A percentile compares a stretch with the other conserved stretches of the same genome.
phyloP scores from a whole-genome alignment of 2,797 vertebrate species.

The Atherinosoma microstoma region DNA sequence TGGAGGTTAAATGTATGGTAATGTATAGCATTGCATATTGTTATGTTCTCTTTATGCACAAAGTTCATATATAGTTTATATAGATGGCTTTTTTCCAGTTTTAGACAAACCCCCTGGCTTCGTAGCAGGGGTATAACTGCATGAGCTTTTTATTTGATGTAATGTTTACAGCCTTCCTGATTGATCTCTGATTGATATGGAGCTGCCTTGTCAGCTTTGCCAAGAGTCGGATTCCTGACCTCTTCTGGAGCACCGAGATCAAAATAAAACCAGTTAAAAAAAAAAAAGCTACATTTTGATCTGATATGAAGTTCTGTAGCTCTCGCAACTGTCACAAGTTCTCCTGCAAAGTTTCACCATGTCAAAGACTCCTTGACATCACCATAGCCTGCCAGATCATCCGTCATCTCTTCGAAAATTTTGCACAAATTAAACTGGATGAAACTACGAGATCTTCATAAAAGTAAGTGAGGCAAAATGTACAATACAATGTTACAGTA shows the following conservation, averaged over 20 bases:
- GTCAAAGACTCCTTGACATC: slow-evolving; percentile 36
- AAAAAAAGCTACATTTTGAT: slow-evolving; percentile 46
- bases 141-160: slow-evolving; percentile 26
- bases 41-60: not conserved
- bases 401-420: slow-evolving; percentile 49
- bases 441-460: slow-evolving; percentile 37
- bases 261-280: slow-evolving; percentile 47
- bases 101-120: not conserved
- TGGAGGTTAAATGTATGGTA: not conserved
- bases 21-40: not conserved
- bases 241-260: slow-evolving; percentile 43
- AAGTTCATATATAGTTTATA: not conserved
- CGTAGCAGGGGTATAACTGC: slow-evolving; percentile 1
- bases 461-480: slow-evolving; percentile 51
- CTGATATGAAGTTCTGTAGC: slow-evolving; percentile 13
- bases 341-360: slow-evolving; percentile 29
- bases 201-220: slow-evolving; percentile 25
- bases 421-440: slow-evolving; percentile 30
- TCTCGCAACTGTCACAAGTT: slow-evolving; percentile 39
- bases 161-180: slow-evolving; percentile 23
- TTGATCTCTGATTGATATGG: slow-evolving; percentile 29
- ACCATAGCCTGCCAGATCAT: slow-evolving; percentile 27
- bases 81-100: not conserved
- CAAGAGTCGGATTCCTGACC: slow-evolving; percentile 22
- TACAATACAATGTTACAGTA: slow-evolving; percentile 34